Base-by-base conservation (phyloP, 2,888 invertebrate genomes). In the Drosophila longiperda region DNA sequence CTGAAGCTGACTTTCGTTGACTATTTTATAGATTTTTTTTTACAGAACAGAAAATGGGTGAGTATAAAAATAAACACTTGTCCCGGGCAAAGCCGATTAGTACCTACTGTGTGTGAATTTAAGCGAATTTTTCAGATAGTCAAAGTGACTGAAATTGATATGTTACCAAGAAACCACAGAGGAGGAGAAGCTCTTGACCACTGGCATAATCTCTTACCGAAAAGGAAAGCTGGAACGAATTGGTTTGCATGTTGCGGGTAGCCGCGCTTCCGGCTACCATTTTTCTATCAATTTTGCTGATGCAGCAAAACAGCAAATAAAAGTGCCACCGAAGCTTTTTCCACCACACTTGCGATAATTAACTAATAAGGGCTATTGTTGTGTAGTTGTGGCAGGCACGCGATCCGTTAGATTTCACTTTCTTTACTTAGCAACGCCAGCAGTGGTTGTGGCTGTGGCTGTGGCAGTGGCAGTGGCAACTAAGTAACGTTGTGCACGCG, bases 221-320 rank as follows among this genome's bases (percentile, higher is more conserved):
- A 82, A 90, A 91, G 53, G 91, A 87, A 65, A 89, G 78, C 78
- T 85, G 83, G 38, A 91, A 83, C 53, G 82, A 75, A 68, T 84
- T 82, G 72, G 71, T 62, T 72, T 81, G 90, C 42, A 82, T 64
- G 55, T 69, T 76, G 26, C 74, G 73, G 67, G 73, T 66, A 53
- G 78, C 84, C 64, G 75, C 66, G 75, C 85, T 83, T 73, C 90
- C 90, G 72, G 89, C 90, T 61, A 90, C 90, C 90, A 90, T 90
- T 61, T 61, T 71, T 49, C 54, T 68, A 48, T 38, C 48, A 29
- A 54, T 26, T 32, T 32, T 26, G 36, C n/a, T 50, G 26, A 15
- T 33, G 45, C 49, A 42, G 48, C 38, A 6, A 29, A 4, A 11
- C 20, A 63, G 34, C n/a, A 63, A 34, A 36, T 38, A 26, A 67